phyloP scores from a whole-genome alignment of 2,888 invertebrate species.

The Anoplius nigerrimus region DNA sequence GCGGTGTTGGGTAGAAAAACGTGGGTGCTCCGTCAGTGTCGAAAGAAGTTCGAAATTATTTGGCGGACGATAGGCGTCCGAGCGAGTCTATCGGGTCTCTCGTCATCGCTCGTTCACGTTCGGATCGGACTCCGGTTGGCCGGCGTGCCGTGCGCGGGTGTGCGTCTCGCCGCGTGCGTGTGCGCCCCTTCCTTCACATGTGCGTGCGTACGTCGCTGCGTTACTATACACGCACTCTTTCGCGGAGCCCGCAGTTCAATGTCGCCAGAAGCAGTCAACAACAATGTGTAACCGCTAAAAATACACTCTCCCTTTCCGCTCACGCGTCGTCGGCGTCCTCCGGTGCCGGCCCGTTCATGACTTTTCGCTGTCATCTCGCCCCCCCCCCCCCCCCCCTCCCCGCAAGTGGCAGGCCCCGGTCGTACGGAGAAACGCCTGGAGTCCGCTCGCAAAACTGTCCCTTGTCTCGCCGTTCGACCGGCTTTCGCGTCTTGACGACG shows the following conservation, averaged over 20 bases:
- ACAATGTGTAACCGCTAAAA: constrained; percentile 74
- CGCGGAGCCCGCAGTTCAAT: constrained; percentile 58
- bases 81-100: too few species aligned
- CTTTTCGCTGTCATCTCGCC: constrained; percentile 43
- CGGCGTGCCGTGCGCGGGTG: not conserved
- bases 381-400: constrained; percentile 31
- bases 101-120: too few species aligned
- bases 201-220: constrained; percentile 33
- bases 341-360: constrained; percentile 49
- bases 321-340: constrained; percentile 47
- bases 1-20: too few species aligned
- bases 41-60: too few species aligned
- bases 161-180: constrained; percentile 6
- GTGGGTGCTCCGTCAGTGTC: too few species aligned
- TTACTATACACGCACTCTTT: constrained; percentile 17
- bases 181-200: constrained; percentile 15
- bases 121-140: too few species aligned
- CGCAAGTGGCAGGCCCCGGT: too few species aligned
- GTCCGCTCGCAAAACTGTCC: too few species aligned
- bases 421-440: constrained; percentile 3
- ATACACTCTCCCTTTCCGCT: constrained; percentile 54
- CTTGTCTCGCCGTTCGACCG: too few species aligned
- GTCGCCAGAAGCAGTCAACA: constrained; percentile 68
- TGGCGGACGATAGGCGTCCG: too few species aligned
- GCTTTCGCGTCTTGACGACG: too few species aligned